Evolutionary conservation across 53 echinoderm and acorn worm genomes (phyloP), one percentile per base, ranked within the genome.

Genomic region (Luidia sarsii): DNA sequence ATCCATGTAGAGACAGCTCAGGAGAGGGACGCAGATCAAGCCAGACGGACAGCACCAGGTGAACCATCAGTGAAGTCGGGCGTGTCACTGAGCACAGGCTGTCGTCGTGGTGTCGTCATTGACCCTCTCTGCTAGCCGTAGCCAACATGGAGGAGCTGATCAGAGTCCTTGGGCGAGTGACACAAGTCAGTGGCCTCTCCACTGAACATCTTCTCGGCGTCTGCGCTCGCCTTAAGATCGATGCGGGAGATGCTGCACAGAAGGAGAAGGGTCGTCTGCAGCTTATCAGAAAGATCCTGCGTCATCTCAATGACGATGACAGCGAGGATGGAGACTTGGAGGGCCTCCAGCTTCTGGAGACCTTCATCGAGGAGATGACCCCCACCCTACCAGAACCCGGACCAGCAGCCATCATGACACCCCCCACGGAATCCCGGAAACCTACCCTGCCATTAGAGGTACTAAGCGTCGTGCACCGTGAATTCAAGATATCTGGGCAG

Each of bases 401-500:
- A 41, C 41, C 11, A 41, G 41, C 11, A 7, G 6, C 41, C 11
- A 7, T 41, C 6, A 41, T 41, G 11, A 11, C 41, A 7, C 18
- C 37, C 38, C 65, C 39, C 23, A n/a, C 36, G 5, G 11, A 31
- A 9, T 16, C 61, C 61, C 31, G 33, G 36, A 36, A 65, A 65
- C 18, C 65, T 1, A 1, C 29, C 3, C 10, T 64, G 3, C 36
- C 25, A 4, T 33, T 6, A 10, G 22, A 55, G 3, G 55, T 71
- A 16, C 35, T 52, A 5, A 53, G 53, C 4, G 1, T 35, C 5
- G 14, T 52, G 5, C 51, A 51, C 7, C 31, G 48, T 8, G 90
- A 85, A 7, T 86, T 86, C 33, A 71, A 62, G 36, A 57, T 81
- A 4, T 32, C 16, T 16, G 90, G 90, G 16, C 86, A 82, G 43